These are phyloP conservation scores for Eristalinus aeneus DNA, from an alignment of 2,888 invertebrate species.

Conservation along the genomic window DNA sequence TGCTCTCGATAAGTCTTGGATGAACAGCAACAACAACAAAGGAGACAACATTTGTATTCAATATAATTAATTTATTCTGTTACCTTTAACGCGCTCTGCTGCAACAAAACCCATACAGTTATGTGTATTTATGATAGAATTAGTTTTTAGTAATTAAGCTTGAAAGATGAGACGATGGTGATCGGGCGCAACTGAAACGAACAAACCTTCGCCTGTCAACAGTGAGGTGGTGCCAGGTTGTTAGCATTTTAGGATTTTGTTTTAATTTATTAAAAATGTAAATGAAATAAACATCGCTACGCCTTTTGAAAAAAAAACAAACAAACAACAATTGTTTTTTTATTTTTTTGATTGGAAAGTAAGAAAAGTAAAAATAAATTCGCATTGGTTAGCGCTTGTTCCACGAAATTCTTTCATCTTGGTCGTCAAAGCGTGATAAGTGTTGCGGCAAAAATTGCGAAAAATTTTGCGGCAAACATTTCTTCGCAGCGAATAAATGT, in stretches of 20 bases:
- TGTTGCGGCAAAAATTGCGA: background rate
- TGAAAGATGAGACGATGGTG: background rate
- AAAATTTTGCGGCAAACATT: too few relatives aligned
- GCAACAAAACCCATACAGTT: background rate
- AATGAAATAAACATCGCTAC: background rate
- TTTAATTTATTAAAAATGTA: background rate
- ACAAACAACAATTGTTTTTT: too few relatives aligned
- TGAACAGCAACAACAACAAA: background rate
- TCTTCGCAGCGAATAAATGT: too few relatives aligned
- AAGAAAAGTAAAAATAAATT: background rate
- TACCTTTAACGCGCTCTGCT: background rate
- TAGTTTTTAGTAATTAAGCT: background rate
- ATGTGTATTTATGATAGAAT: background rate
- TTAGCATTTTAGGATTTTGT: background rate
- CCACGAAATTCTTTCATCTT: background rate
- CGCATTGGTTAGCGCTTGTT: background rate
- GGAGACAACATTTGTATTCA: background rate
- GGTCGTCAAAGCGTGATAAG: background rate
- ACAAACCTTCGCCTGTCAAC: background rate
- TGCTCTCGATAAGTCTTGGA: background rate
- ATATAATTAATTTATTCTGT: background rate
- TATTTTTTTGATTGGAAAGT: background rate
- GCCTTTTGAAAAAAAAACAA: too few relatives aligned
- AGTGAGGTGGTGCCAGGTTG: background rate
- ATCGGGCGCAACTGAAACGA: too few relatives aligned